Percentiles rank a stretch among this genome's conserved stretches.
Evolutionary conservation across 2,113 vertebrate species (phyloP).

Genomic region (Amia ocellicauda): DNA sequence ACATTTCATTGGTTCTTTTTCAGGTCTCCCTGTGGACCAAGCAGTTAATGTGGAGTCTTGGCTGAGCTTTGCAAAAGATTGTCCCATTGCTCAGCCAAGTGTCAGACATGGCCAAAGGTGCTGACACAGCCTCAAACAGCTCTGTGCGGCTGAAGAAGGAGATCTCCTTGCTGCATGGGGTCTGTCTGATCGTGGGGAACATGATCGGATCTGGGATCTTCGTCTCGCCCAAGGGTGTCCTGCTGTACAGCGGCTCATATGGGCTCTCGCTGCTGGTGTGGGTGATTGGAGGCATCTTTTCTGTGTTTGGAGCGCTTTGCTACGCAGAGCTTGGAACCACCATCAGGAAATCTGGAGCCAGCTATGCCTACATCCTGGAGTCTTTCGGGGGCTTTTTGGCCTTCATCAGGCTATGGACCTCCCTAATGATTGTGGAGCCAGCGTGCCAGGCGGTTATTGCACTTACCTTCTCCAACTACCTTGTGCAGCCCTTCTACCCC

Average conservation of each 20-base stretch:
- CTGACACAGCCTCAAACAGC: conserved; percentile 36
- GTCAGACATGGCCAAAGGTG: conserved; percentile 50
- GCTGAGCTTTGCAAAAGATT: background rate
- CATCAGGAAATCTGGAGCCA: conserved; percentile 74
- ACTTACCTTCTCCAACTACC: conserved; percentile 71
- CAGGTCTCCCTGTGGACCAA: no score
- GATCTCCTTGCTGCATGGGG: conserved; percentile 74
- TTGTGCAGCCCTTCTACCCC: conserved; percentile 71
- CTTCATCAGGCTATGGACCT: conserved; percentile 73
- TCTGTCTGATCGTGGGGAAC: conserved; percentile 75
- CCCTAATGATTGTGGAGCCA: conserved; percentile 71
- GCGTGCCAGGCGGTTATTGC: conserved; percentile 75
- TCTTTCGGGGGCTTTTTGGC: conserved; percentile 71
- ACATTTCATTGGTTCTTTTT: no score
- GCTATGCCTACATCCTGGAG: conserved; percentile 74
- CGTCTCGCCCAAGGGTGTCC: conserved; percentile 71
- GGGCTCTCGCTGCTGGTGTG: conserved; percentile 71
- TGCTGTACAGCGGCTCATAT: conserved; percentile 64
- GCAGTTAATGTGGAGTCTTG: no score
- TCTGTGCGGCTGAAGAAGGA: conserved; percentile 66
- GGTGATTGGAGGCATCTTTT: conserved; percentile 71
- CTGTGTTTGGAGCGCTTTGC: conserved; percentile 71
- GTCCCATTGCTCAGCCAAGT: background rate
- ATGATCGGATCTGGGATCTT: conserved; percentile 80
- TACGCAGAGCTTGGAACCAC: conserved; percentile 77